Percentiles rank a stretch among this genome's conserved stretches.
phyloP scores from a whole-genome alignment of 1,140 invertebrate species.

The Drosophila ohnishii region DNA sequence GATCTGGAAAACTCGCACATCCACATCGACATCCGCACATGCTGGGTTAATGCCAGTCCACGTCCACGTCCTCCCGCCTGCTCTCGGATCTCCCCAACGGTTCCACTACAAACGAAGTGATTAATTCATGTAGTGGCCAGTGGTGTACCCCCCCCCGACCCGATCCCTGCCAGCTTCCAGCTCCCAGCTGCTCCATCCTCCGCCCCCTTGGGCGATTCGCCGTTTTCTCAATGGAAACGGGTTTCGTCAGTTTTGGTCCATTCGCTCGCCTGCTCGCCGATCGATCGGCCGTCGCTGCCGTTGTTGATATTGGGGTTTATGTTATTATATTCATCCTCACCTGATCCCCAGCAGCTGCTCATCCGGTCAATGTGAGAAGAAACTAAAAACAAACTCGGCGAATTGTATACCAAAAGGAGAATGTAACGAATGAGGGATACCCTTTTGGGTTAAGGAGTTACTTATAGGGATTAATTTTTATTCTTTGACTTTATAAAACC shows the following conservation, averaged over 20 bases:
- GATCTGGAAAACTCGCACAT: constrained; percentile 75
- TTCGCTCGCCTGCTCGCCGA: constrained; percentile 34
- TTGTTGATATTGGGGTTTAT: constrained; percentile 80
- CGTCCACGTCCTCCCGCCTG: constrained; percentile 25
- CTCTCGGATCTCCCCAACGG: constrained; percentile 44
- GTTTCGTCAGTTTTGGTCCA: constrained; percentile 69
- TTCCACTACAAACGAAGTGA: constrained; percentile 77
- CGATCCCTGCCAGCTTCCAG: neutral
- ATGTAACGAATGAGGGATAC: constrained; percentile 15
- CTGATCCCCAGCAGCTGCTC: constrained; percentile 81
- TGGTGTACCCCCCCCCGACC: constrained; percentile 1
- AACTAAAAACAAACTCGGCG: constrained; percentile 57
- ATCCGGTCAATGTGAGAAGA: constrained; percentile 82
- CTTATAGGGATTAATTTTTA: neutral
- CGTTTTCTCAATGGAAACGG: constrained; percentile 79
- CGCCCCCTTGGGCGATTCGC: constrained; percentile 48
- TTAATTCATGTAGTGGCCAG: constrained; percentile 77
- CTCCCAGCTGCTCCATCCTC: constrained; percentile 33
- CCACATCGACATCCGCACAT: constrained; percentile 62
- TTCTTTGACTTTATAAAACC: too few relatives aligned
- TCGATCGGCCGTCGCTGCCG: constrained; percentile 46
- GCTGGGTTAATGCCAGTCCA: constrained; percentile 55
- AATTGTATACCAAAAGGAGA: constrained; percentile 1
- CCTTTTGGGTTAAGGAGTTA: neutral
- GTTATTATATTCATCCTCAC: constrained; percentile 82